Evolutionary conservation across 2,113 vertebrate genomes (phyloP).

Genomic region (Menura novaehollandiae): DNA sequence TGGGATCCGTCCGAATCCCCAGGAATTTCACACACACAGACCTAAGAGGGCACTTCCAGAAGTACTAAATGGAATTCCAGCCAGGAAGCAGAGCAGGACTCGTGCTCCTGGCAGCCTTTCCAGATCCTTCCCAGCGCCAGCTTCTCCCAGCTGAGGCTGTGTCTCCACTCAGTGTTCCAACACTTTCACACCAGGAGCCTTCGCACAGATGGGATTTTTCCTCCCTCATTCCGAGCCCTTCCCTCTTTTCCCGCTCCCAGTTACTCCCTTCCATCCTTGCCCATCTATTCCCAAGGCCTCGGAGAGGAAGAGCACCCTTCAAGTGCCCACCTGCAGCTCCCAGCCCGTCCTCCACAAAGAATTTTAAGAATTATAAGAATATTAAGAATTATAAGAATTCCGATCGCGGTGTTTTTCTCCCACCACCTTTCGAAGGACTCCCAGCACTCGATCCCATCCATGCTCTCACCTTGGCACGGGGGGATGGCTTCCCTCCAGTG

Average conservation of each 20-base stretch:
- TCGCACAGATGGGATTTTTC: not conserved
- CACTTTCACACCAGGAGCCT: not conserved
- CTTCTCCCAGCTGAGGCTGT: not conserved
- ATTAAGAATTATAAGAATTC: too few relatives aligned
- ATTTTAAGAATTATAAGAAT: too few relatives aligned
- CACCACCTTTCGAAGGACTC: too few relatives aligned
- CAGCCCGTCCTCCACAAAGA: not conserved
- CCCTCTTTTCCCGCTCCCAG: not conserved
- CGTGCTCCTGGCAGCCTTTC: not conserved
- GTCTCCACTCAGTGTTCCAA: not conserved
- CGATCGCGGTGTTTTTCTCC: too few relatives aligned
- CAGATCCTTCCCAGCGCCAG: not conserved
- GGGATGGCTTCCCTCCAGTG: constrained; percentile 90
- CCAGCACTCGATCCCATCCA: fast-evolving
- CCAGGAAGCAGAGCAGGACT: not conserved
- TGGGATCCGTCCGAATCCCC: not conserved
- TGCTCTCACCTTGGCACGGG: constrained; percentile 90
- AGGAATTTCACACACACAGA: not conserved
- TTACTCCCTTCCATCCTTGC: not conserved
- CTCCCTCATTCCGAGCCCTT: not conserved
- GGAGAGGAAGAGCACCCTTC: not conserved
- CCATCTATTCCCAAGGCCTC: not conserved
- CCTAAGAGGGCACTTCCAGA: not conserved
- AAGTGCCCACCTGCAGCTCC: not conserved
- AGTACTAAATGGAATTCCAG: not conserved